phyloP scores from a whole-genome alignment of 2,113 vertebrate species.

The Ia io region DNA sequence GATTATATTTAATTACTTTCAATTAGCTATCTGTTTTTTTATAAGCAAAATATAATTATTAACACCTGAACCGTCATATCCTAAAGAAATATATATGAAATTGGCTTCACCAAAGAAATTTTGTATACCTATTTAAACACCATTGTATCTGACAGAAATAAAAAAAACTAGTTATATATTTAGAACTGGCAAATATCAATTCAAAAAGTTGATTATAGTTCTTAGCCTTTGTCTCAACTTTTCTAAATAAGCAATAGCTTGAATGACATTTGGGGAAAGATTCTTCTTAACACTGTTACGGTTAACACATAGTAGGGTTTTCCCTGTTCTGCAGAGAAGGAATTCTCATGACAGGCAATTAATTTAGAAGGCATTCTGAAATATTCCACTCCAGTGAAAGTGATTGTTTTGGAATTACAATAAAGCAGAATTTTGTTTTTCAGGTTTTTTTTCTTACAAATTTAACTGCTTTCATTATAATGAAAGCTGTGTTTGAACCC shows the following conservation, averaged over 20 bases:
- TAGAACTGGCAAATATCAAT: rapidly evolving
- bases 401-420: not conserved
- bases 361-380: not conserved
- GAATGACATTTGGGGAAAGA: not conserved
- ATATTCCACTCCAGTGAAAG: not conserved
- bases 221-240: not conserved
- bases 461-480: not conserved
- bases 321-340: not conserved
- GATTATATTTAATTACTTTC: not conserved
- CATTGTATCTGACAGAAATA: not conserved
- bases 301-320: not conserved
- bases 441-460: not conserved
- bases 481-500: not conserved
- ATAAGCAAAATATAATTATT: not conserved
- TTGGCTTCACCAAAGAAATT: not conserved
- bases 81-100: not conserved
- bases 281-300: not conserved
- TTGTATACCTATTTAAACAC: not conserved
- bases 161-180: not conserved
- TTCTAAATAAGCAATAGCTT: not conserved
- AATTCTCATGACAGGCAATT: not conserved
- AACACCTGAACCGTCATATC: not conserved
- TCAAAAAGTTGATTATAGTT: not conserved
- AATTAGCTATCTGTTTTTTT: not conserved
- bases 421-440: not conserved